A percentile compares a stretch with the other conserved stretches of the same genome.
Conservation (phyloP, 2,888 invertebrate genomes). For the Ctenicera cuprea region DNA sequence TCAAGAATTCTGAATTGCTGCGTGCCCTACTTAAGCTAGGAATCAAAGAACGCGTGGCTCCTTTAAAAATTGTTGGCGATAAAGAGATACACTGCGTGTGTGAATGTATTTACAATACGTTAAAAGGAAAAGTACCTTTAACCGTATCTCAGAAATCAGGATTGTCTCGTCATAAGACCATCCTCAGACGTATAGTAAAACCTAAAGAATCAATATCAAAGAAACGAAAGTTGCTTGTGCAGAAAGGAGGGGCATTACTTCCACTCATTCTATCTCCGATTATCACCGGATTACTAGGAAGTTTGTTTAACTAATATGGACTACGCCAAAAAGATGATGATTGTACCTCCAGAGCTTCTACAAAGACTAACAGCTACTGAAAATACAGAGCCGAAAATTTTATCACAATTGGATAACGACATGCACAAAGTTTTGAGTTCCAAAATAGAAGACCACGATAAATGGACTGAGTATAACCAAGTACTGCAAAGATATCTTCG, state of each 20-base stretch:
- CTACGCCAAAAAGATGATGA: constrained; percentile 13
- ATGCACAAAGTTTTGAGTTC: constrained; percentile 14
- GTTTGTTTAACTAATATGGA: constrained; percentile 23
- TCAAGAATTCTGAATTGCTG: too few relatives aligned
- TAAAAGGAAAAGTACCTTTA: too few relatives aligned
- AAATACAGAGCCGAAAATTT: background rate
- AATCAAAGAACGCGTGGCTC: background rate
- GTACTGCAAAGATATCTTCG: constrained; percentile 18
- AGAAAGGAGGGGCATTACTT: constrained; percentile 6
- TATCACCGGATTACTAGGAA: background rate
- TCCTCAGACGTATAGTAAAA: too few relatives aligned
- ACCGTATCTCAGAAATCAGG: too few relatives aligned
- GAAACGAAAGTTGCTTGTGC: too few relatives aligned
- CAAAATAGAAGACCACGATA: constrained; percentile 6
- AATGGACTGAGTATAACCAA: constrained; percentile 11
- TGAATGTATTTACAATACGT: too few relatives aligned
- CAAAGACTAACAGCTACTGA: background rate
- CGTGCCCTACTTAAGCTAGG: background rate
- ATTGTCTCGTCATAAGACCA: too few relatives aligned
- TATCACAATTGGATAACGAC: constrained; percentile 14
- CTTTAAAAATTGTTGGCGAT: background rate
- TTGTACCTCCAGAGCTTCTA: constrained; percentile 3
- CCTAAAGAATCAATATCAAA: too few relatives aligned
- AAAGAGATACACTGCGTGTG: too few relatives aligned
- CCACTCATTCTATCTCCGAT: constrained; percentile 7